Evolutionary conservation across 2,113 vertebrate genomes (phyloP), one percentile per base, ranked within the genome.

Genomic region (Eurypyga helias): DNA sequence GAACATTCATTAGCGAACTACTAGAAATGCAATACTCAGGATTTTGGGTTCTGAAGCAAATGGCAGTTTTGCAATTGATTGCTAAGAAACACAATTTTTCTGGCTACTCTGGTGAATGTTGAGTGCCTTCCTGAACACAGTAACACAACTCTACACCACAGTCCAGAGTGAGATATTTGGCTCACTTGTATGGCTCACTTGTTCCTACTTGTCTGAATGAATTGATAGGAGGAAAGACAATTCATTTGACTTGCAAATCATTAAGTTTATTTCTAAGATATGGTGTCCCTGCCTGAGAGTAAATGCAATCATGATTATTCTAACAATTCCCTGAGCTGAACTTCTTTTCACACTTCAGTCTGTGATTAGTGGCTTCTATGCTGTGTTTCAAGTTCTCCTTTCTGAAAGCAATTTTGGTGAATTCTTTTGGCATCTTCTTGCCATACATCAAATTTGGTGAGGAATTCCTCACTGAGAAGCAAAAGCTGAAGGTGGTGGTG

Each of bases 151-250:
- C 41, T 65, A 85, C 13, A 36, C 8, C 18, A 41, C 6, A 6
- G 7, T 54, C 9, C 3, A 17, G 6, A 6, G 4, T 19, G 17
- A 6, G 4, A 2, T n/a, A 20, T 15, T 29, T 14, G 28, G 17
- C n/a, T 11, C 6, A 45, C n/a, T 3, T 66, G 4, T 8, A 23
- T 17, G 31, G 20, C 8, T 18, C 24, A 24, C 36, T 76, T 80
- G 3, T 15, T 72, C 11, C 36, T 71, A 38, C 4, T 65, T 23
- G 13, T 38, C 9, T 28, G 17, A 61, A 67, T 3, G 2, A 82
- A 23, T 20, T 36, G 7, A 23, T 10, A 55, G 34, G 7, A 82
- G 19, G 71, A 92, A 88, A 82, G 21, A 36, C 28, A 58, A 9
- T 64, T 3, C 62, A 19, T 85, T 67, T 54, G 48, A 92, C 23